These are phyloP conservation scores for Mellivora capensis DNA, from an alignment of 2,113 vertebrate species.

Conservation along the genomic window DNA sequence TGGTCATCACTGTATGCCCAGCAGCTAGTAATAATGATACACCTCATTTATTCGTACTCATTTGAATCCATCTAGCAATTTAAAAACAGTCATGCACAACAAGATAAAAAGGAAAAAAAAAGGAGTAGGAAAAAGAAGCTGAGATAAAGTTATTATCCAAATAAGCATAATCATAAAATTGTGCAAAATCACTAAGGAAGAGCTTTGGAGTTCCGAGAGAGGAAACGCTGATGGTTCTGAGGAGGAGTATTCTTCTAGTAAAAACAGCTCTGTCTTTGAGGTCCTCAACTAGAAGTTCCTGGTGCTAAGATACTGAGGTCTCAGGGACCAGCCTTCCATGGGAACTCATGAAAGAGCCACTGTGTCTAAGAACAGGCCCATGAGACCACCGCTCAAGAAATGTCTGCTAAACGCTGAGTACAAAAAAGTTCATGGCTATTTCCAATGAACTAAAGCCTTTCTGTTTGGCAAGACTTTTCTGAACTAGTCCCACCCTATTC, in stretches of 20 bases:
- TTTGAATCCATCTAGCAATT: neutral
- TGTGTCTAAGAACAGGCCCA: neutral
- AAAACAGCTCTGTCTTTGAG: neutral
- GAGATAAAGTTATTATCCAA: neutral
- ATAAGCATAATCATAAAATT: neutral
- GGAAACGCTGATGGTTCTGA: neutral
- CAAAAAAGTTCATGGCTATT: accelerated
- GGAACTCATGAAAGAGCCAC: neutral
- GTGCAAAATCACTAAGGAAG: neutral
- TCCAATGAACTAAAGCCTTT: neutral
- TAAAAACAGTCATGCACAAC: neutral
- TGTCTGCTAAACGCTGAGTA: neutral
- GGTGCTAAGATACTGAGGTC: neutral
- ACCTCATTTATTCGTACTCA: neutral
- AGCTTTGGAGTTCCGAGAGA: neutral
- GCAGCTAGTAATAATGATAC: neutral
- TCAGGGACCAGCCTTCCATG: neutral
- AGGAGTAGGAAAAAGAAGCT: neutral
- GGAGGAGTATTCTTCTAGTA: neutral
- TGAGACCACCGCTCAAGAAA: neutral
- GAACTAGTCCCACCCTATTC: neutral
- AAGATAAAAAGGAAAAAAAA: neutral
- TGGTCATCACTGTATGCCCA: neutral
- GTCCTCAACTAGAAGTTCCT: neutral
- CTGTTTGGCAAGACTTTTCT: neutral